These are phyloP conservation scores for Drosophila prosaltans DNA, from an alignment of 1,140 invertebrate genomes.

Conservation along the genomic window DNA sequence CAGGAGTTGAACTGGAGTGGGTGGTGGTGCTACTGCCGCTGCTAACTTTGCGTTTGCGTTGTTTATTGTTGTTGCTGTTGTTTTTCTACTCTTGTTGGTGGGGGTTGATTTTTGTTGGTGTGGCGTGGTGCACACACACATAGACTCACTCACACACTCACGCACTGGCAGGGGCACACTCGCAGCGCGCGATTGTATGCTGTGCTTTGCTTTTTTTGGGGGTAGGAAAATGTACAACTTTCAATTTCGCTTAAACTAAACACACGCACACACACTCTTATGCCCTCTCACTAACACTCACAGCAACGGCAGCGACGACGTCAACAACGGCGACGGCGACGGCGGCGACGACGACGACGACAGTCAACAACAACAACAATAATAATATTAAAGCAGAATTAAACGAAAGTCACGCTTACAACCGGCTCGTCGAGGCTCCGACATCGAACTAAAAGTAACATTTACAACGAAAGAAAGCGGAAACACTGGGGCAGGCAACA, in stretches of 20 bases:
- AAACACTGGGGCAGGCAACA: constrained; percentile 78
- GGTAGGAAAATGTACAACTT: constrained; percentile 81
- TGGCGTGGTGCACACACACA: constrained; percentile 58
- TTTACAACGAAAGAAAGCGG: constrained; percentile 80
- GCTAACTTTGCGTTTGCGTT: constrained; percentile 36
- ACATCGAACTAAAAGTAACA: constrained; percentile 80
- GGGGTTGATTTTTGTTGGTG: constrained; percentile 76
- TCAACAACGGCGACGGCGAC: constrained; percentile 23
- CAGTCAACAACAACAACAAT: constrained; percentile 38
- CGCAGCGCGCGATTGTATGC: constrained; percentile 76
- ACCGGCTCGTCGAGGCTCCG: constrained; percentile 75
- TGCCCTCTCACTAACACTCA: constrained; percentile 24
- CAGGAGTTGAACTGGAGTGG: constrained; percentile 52
- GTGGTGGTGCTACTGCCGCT: constrained; percentile 56
- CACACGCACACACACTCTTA: constrained; percentile 61
- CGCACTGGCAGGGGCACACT: constrained; percentile 25
- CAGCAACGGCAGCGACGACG: constrained; percentile 33
- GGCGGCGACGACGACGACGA: constrained; percentile 28
- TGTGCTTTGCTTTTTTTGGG: constrained; percentile 78
- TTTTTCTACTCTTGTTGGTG: constrained; percentile 63
- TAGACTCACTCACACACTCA: constrained; percentile 29
- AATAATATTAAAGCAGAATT: constrained; percentile 73
- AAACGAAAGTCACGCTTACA: constrained; percentile 79
- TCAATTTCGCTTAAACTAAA: constrained; percentile 81
- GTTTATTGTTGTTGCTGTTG: constrained; percentile 60